These are phyloP conservation scores for Sebastes dallii DNA, from an alignment of 2,797 vertebrate species.

Conservation along the genomic window DNA sequence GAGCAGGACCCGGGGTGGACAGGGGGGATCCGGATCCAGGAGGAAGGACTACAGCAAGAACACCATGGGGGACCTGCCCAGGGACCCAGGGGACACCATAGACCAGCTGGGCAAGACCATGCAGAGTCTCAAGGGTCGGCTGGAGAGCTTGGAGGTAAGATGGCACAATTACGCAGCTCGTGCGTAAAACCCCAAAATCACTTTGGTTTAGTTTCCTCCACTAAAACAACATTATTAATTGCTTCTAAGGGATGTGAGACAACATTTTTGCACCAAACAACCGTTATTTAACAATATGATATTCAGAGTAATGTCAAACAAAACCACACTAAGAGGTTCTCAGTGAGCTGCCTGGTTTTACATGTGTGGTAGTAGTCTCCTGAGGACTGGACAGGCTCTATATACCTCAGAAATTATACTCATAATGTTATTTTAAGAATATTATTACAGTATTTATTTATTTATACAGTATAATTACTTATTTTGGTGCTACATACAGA, in stretches of 20 bases:
- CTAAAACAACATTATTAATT: not conserved
- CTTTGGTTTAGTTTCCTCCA: not conserved
- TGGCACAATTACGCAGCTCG: not conserved
- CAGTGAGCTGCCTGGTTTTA: not conserved
- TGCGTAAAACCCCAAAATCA: slow-evolving; percentile 33
- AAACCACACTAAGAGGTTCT: not conserved
- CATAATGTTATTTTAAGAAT: rapidly evolving
- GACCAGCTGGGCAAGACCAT: slow-evolving; percentile 96
- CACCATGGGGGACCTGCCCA: slow-evolving; percentile 96
- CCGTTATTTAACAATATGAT: not conserved
- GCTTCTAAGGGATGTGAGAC: not conserved
- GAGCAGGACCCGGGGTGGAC: slow-evolving; percentile 76
- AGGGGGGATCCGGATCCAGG: slow-evolving; percentile 84
- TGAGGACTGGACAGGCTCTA: not conserved
- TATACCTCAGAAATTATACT: not conserved
- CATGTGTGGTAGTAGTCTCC: not conserved
- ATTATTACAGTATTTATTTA: rapidly evolving
- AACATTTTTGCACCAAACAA: not conserved
- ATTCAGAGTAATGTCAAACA: not conserved
- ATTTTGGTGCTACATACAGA: not conserved
- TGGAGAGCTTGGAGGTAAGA: slow-evolving; percentile 94
- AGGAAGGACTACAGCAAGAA: slow-evolving; percentile 87
- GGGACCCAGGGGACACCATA: slow-evolving; percentile 90
- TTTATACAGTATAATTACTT: too few relatives aligned
- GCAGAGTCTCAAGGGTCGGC: slow-evolving; percentile 93